Conservation (phyloP, 1,140 invertebrate species). For the Aphaenogaster rudis region DNA sequence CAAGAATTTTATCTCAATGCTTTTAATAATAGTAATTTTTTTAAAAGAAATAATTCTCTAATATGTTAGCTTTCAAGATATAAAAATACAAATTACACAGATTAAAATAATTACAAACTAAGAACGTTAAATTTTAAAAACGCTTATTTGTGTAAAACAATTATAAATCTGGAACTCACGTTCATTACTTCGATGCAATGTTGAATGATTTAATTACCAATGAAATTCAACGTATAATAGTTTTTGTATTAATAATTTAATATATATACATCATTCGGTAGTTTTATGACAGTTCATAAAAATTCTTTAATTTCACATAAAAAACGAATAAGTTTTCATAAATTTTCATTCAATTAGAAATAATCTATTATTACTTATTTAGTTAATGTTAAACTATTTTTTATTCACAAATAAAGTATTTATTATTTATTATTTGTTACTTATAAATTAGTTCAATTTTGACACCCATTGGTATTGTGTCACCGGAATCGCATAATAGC, state of each 20-base stretch:
- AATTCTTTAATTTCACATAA: neutral
- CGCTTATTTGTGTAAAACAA: neutral
- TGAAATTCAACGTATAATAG: neutral
- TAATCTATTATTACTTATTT: neutral
- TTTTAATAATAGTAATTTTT: neutral
- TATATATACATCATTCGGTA: neutral
- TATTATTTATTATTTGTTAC: neutral
- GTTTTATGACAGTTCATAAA: neutral
- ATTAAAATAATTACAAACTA: neutral
- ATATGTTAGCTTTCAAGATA: neutral
- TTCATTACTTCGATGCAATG: neutral
- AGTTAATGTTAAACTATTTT: slow-evolving; percentile 2
- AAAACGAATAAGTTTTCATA: neutral
- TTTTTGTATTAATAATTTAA: neutral
- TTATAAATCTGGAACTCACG: neutral
- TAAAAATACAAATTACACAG: neutral
- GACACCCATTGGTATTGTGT: neutral
- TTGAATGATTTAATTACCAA: neutral
- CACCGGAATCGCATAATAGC: neutral
- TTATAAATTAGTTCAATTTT: neutral
- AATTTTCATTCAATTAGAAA: neutral
- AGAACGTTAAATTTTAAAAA: neutral
- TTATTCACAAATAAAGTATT: slow-evolving; percentile 12
- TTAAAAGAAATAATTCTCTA: neutral
- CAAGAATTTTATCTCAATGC: neutral